Percentiles rank a stretch among this genome's conserved stretches.
Conservation (phyloP, 2,888 invertebrate genomes). For the Megaustenia siamemsis region DNA sequence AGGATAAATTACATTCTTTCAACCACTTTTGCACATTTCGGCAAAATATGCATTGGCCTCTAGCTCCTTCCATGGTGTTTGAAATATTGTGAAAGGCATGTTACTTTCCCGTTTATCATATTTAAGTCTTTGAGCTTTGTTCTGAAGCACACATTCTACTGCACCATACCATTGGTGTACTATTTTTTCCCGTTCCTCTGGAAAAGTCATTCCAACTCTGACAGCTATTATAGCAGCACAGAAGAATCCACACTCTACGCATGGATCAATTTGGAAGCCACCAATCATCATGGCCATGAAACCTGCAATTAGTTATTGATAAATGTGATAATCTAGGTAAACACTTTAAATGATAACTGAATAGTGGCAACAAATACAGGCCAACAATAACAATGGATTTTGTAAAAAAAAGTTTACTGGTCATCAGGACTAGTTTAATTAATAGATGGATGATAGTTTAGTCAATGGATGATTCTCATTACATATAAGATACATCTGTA, state of each 20-base stretch:
- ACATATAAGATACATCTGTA: too few relatives aligned
- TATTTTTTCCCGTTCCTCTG: background rate
- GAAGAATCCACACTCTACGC: conserved; percentile 31
- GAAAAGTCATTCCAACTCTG: background rate
- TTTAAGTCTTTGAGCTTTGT: background rate
- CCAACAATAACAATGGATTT: too few relatives aligned
- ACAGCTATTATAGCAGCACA: background rate
- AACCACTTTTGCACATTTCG: too few relatives aligned
- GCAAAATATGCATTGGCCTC: conserved; percentile 1
- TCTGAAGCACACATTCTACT: background rate
- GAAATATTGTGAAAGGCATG: conserved; percentile 39
- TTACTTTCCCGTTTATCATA: background rate
- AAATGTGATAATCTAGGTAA: background rate
- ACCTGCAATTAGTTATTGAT: background rate
- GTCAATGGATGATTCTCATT: too few relatives aligned
- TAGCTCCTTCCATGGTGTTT: conserved; percentile 18
- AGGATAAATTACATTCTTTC: too few relatives aligned
- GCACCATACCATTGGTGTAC: background rate
- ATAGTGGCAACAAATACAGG: too few relatives aligned
- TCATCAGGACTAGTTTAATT: too few relatives aligned
- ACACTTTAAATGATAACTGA: background rate
- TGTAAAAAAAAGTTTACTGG: too few relatives aligned
- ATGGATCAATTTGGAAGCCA: conserved; percentile 15
- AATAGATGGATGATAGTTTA: too few relatives aligned
- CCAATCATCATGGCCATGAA: conserved; percentile 49